Base-by-base conservation (phyloP, 2,888 invertebrate genomes). In the Dorcus hopei region DNA sequence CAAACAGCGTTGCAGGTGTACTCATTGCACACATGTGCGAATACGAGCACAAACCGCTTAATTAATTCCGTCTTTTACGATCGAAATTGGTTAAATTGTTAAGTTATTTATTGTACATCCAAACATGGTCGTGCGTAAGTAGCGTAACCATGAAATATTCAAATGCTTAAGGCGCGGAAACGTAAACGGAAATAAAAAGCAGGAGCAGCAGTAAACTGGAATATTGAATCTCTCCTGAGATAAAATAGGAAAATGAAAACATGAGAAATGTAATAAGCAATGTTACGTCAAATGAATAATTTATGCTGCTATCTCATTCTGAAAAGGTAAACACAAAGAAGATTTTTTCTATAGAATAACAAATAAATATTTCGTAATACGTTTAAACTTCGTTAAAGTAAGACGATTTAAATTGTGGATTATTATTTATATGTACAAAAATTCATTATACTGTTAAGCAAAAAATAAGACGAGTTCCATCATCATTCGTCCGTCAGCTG, bases 131-230 rank as follows among this genome's bases (percentile, higher is more conserved):
- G 11, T 33, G 14, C 47, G 26, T 51, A 51, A 51, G 42, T 47
- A 56, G 50, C 53, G 53, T 50, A 42, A 49, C 58, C 54, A 50
- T 53, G 53, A 53, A 58, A 49, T 54, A 58, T 54, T 49, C 49
- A 38, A 51, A 59, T 51, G 40, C 50, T 33, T 50, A 16, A 9
- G 40, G 45, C 54, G 48, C 59, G 54, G 54, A 59, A 59, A 54
- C 51, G 58, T 49, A 45, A 45, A 56, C 51, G 57, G 52, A 57
- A 57, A 57, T 52, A 42, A 49, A 41, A 57, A 57, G 49, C 26
- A 33, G 6, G 52, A 57, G 41, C 52, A 11, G 57, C 33, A 45
- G 49, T 49, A 47, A 49, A 57, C 48, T 50, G 42, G 52, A 52
- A 45, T 49, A 56, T 56, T 43, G 26, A 51, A 23, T 51, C 23